Base-by-base conservation (phyloP, 2,113 vertebrate species). In the Pipa parva region DNA sequence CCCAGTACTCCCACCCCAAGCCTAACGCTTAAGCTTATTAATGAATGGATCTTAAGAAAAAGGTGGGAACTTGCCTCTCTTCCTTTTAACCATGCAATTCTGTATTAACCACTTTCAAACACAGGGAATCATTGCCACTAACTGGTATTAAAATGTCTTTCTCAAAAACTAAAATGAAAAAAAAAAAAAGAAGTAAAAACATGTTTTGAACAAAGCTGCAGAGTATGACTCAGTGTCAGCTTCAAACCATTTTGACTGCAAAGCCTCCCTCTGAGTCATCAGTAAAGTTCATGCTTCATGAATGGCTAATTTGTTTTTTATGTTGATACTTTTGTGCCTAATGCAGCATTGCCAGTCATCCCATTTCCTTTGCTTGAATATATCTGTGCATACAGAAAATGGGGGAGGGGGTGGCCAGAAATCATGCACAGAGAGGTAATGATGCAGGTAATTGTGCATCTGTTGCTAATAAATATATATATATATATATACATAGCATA, bases 141-240 rank as follows among this genome's bases (percentile, higher is more conserved):
- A 20, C 24, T 27, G 51, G 11, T 27, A 54, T 54, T 54, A 54
- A 54, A 54, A 27, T 27, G 27, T 18, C n/a, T 68, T 61, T 70
- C 52, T 39, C 12, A 27, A 13, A 28, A 46, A 48, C 15, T 61
- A 4, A 29, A n/a, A n/a, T n/a, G n/a, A n/a, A n/a, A n/a, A n/a
- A n/a, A n/a, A n/a, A n/a, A n/a, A n/a, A n/a, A n/a, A n/a, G 24
- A 31, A 56, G 39, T 27, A 27, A 61, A 61, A 49, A 49, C 2
- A 25, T 61, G 59, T 48, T 61, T 61, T 61, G 50, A 45, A n/a
- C 66, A 70, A 60, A 70, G 31, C 57, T 60, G 57, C 37, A 48
- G 42, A 52, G 65, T 52, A 69, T 69, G 65, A 69, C 58, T 69
- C 65, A 70, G 46, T 54, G 66, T 69, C 66, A 52, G 57, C 58